A percentile compares a stretch with the other conserved stretches of the same genome.
These are phyloP conservation scores for Chouioia cunea DNA, from an alignment of 2,888 invertebrate species.

Conservation along the genomic window DNA sequence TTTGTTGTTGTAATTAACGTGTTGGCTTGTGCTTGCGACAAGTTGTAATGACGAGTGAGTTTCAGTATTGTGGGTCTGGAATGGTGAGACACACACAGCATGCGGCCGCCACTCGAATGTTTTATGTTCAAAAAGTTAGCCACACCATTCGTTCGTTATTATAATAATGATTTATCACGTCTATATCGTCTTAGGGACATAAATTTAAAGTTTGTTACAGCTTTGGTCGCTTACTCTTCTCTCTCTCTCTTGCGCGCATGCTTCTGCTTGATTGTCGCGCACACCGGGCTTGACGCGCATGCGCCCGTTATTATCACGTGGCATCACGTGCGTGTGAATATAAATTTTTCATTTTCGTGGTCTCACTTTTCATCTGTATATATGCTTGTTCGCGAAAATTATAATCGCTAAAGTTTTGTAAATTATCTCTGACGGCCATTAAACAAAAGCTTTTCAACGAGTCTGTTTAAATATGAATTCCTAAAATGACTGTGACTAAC, in stretches of 20 bases:
- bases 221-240: slow-evolving; percentile 46
- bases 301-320: slow-evolving; percentile 31
- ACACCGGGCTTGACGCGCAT: slow-evolving; percentile 9
- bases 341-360: slow-evolving; percentile 30
- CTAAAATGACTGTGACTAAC: not conserved
- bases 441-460: slow-evolving; percentile 15
- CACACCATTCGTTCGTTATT: slow-evolving; percentile 55
- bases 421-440: slow-evolving; percentile 12
- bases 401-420: slow-evolving; percentile 32
- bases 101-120: not conserved
- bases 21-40: not conserved
- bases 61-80: slow-evolving; percentile 8
- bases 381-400: slow-evolving; percentile 21
- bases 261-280: slow-evolving; percentile 14
- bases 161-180: slow-evolving; percentile 62
- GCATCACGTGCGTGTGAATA: slow-evolving; percentile 36
- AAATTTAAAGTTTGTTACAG: slow-evolving; percentile 60
- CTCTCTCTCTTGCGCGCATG: too few relatives aligned
- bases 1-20: not conserved
- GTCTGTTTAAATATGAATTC: not conserved
- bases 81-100: not conserved
- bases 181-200: slow-evolving; percentile 62
- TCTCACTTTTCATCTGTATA: not conserved
- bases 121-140: not conserved
- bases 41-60: not conserved